Evolutionary conservation across 2,113 vertebrate species (phyloP).

Genomic region (Oreotrochilus melanogaster): DNA sequence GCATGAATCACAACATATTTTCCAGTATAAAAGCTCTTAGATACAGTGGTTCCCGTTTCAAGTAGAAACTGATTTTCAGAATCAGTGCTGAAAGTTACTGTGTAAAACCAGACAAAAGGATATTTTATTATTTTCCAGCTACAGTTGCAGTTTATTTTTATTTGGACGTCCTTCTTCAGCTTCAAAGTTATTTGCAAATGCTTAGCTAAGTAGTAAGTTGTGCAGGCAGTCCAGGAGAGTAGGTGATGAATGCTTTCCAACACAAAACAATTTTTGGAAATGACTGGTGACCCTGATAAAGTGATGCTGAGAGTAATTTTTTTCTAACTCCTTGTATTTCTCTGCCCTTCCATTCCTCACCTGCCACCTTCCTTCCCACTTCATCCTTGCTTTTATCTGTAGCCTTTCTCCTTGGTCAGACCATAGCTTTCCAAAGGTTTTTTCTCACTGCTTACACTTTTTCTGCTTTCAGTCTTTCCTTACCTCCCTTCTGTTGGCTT

Average conservation of each 20-base stretch:
- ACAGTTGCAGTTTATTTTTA: background rate
- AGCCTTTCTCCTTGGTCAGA: background rate
- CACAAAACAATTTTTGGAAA: background rate
- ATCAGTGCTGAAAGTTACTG: background rate
- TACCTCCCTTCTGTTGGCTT: background rate
- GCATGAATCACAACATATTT: background rate
- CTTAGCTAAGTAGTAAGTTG: background rate
- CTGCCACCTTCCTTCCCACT: background rate
- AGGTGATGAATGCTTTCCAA: background rate
- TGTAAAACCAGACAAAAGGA: background rate
- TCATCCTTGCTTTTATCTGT: conserved; percentile 8
- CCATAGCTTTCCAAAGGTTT: background rate
- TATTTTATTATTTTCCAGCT: background rate
- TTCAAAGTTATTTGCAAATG: background rate
- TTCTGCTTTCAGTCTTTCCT: background rate
- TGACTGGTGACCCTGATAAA: background rate
- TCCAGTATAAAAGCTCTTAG: background rate
- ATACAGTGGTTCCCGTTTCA: background rate
- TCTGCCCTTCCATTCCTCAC: background rate
- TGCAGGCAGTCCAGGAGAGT: background rate
- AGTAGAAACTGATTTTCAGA: conserved; percentile 6
- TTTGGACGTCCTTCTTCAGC: background rate
- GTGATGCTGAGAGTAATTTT: background rate
- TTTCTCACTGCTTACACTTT: background rate
- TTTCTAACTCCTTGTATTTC: background rate